Percentiles rank a stretch among this genome's conserved stretches.
phyloP scores from a whole-genome alignment of 2,888 invertebrate species.

The Saturnia japonica region DNA sequence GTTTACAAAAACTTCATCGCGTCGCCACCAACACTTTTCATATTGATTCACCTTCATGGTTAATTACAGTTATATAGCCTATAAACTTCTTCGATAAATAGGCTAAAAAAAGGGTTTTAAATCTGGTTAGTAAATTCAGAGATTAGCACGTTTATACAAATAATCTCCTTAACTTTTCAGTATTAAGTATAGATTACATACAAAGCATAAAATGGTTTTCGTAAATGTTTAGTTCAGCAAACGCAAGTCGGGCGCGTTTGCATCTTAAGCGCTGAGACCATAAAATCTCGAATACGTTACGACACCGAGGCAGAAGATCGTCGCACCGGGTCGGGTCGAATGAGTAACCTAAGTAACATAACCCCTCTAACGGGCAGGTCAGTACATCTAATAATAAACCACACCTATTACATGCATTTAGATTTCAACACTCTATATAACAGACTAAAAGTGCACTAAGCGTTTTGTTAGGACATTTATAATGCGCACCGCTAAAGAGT shows the following conservation, averaged over 20 bases:
- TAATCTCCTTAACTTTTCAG: neutral
- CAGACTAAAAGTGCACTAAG: too few relatives aligned
- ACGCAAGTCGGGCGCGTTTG: neutral
- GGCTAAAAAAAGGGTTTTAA: too few relatives aligned
- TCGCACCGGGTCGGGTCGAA: slow-evolving; percentile 9
- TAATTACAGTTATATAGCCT: too few relatives aligned
- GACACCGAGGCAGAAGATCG: neutral
- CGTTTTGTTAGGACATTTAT: too few relatives aligned
- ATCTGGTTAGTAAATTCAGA: too few relatives aligned
- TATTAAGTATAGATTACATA: neutral
- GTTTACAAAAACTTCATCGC: too few relatives aligned
- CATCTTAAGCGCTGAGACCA: neutral
- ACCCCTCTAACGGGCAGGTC: slow-evolving; percentile 6
- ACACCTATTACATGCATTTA: neutral
- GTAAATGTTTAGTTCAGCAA: neutral
- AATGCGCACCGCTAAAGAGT: too few relatives aligned
- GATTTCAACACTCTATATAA: neutral
- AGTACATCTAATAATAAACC: slow-evolving; percentile 1
- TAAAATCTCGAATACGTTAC: slow-evolving; percentile 1
- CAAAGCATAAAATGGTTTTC: neutral
- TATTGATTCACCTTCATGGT: too few relatives aligned
- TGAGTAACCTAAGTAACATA: slow-evolving; percentile 10
- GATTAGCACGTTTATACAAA: too few relatives aligned
- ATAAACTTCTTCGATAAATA: too few relatives aligned
- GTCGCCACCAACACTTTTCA: too few relatives aligned